Evolutionary conservation across 2,888 invertebrate species (phyloP), one percentile per base, ranked within the genome.

Genomic region (Agonopterix subpropinquella): DNA sequence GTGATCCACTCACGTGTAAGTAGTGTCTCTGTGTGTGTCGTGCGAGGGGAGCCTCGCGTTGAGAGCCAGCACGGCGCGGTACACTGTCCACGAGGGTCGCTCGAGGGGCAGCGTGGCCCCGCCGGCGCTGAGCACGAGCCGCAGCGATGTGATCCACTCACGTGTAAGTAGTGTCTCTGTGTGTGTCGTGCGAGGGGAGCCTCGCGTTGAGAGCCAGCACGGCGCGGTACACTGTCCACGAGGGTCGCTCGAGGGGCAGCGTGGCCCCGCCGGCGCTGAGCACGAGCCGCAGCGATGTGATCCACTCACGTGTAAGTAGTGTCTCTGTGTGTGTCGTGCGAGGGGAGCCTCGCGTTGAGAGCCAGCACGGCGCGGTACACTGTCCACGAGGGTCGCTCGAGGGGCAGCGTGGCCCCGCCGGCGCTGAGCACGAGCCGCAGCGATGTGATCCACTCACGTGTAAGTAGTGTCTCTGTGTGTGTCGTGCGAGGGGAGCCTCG

Each of bases 161-260:
- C n/a, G n/a, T n/a, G n/a, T n/a, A n/a, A n/a, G n/a, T n/a, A n/a
- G 98, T 97, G 76, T 99, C 99, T 36, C 97, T 91, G 60, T 97
- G 91, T 77, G 97, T 93, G 68, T 97, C 96, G 65, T 94, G 92
- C 58, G 94, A 90, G 45, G 95, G 86, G 64, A 79, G 64, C 62
- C 73, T 65, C 4, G 74, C 61, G 53, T 81, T 91, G 42, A 98
- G 89, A 63, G 96, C 95, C 71, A 98, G 96, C 41, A 98, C 96
- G 44, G 96, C 97, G 65, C 95, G 93, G 87, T 99, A 99, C 61
- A 99, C 94, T 44, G 98, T 98, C 91, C 96, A 94, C n/a, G 94
- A 91, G 0, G 95, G 92, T 65, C 96, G 94, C 53, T 90, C 91
- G 53, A 98, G 86, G 59, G 95, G 92, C 48, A 98, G 65, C 56